Base-by-base conservation (phyloP, 1,140 invertebrate species). In the Drosophila kurseongensis region DNA sequence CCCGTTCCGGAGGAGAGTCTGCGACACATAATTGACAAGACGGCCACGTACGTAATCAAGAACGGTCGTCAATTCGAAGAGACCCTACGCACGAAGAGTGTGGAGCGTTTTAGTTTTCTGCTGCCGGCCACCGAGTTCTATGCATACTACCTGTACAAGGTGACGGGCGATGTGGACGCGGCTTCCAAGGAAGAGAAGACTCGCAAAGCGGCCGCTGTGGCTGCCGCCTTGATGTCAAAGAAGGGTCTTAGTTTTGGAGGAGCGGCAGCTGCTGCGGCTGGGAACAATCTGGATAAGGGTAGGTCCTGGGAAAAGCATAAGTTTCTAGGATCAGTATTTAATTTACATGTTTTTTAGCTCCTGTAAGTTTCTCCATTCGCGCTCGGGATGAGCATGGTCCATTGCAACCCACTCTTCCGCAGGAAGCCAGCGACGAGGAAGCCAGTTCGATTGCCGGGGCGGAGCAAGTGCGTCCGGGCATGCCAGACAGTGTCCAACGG, bases 41-140 rank as follows among this genome's bases (percentile, higher is more conserved):
- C 99, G 95, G 98, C 98, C 2, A 96, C 95, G 61, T 99, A 99
- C 91, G 98, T 99, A 0, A 96, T 96, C 0, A 98, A 98, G 83
- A 99, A 99, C 93, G 98, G 98, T 0, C 94, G 95, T 50, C 97
- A 98, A 77, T 99, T 99, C 92, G 98, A 99, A 84, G 94, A 95
- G 9, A 96, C 97, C 32, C 96, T 99, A 0, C 96, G 95, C 84
- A 95, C 95, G 4, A 98, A 98, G 93, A 96, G 96, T 13, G 98
- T 98, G 92, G 94, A 95, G 0, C 93, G 98, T 29, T 99, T 98
- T 90, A 95, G 95, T 14, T 98, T 98, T 92, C 92, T 98, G 0
- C 94, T 97, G 52, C 92, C 95, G 0, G 94, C 93, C 0, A 95
- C 97, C 91, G 93, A 95, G 47, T 97, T 95, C 90, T 94, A 97